Percentiles rank a stretch among this genome's conserved stretches.
phyloP scores from a whole-genome alignment of 2,888 invertebrate genomes.

The Lasioglossum zephyrum region DNA sequence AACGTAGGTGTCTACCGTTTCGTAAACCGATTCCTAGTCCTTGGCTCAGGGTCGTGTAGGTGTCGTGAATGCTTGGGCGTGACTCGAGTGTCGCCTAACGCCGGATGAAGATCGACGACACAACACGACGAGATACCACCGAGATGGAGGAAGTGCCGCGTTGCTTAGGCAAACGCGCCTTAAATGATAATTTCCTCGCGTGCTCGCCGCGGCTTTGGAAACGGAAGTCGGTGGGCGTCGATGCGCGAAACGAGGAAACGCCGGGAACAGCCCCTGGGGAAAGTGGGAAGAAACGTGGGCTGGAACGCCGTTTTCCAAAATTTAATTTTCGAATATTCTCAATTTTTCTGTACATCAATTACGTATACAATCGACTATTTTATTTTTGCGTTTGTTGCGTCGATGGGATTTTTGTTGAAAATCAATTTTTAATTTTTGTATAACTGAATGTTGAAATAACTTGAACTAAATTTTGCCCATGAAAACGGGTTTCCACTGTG shows the following conservation, averaged over 20 bases:
- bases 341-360: too few relatives aligned
- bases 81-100: slow-evolving; percentile 56
- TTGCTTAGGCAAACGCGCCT: slow-evolving; percentile 21
- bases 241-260: neutral
- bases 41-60: slow-evolving; percentile 53
- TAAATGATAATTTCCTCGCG: slow-evolving; percentile 32
- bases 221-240: slow-evolving; percentile 12
- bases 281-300: neutral
- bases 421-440: too few relatives aligned
- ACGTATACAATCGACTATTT: too few relatives aligned
- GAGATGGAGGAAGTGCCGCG: slow-evolving; percentile 21
- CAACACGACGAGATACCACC: slow-evolving; percentile 12
- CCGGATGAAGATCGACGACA: slow-evolving; percentile 50
- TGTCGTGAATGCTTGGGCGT: slow-evolving; percentile 64
- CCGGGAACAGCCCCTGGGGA: neutral
- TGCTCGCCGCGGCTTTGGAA: slow-evolving; percentile 7
- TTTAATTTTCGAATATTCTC: neutral
- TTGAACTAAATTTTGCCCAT: too few relatives aligned
- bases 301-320: neutral
- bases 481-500: too few relatives aligned
- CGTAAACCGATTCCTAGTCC: slow-evolving; percentile 30
- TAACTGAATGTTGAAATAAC: too few relatives aligned
- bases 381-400: too few relatives aligned
- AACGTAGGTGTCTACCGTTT: slow-evolving; percentile 57
- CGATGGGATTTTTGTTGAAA: too few relatives aligned